Conservation (phyloP, 2,797 vertebrate genomes). For the Hyperoplus lanceolatus region DNA sequence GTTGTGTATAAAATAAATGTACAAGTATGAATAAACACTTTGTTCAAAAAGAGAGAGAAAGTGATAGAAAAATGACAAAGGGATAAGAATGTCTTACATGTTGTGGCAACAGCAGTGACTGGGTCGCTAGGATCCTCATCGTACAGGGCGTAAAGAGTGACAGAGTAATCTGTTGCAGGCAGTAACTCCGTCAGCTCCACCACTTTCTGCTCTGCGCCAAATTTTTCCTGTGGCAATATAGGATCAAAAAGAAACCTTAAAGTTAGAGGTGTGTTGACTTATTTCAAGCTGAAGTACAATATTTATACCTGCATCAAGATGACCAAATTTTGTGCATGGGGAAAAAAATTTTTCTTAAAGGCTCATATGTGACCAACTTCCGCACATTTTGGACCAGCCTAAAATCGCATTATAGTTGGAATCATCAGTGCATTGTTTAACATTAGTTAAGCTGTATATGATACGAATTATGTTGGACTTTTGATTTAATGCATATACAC, state of each 20-base stretch:
- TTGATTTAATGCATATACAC: too few species aligned
- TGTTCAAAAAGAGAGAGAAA: not conserved
- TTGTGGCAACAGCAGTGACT: conserved; percentile 87
- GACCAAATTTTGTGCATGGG: not conserved
- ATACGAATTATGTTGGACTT: not conserved
- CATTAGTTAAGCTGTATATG: not conserved
- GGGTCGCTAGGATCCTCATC: conserved; percentile 93
- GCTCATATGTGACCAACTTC: too few species aligned
- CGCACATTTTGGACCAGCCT: too few species aligned
- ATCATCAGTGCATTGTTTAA: too few species aligned
- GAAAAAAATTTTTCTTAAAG: too few species aligned
- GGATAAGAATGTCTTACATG: conserved; percentile 81
- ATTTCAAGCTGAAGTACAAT: not conserved
- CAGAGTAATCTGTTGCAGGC: conserved; percentile 89
- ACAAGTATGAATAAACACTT: too few species aligned
- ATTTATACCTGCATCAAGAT: not conserved
- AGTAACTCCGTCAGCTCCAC: conserved; percentile 87
- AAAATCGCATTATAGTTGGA: too few species aligned
- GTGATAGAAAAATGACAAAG: not conserved
- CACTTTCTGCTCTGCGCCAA: conserved; percentile 83
- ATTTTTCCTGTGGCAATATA: conserved; percentile 86
- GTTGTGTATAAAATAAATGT: too few species aligned
- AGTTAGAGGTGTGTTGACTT: not conserved
- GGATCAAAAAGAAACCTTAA: not conserved
- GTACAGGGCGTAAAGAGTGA: conserved; percentile 90